A percentile compares a stretch with the other conserved stretches of the same genome.
Conservation (phyloP, 1,140 invertebrate genomes). For the Conus ventricosus region DNA sequence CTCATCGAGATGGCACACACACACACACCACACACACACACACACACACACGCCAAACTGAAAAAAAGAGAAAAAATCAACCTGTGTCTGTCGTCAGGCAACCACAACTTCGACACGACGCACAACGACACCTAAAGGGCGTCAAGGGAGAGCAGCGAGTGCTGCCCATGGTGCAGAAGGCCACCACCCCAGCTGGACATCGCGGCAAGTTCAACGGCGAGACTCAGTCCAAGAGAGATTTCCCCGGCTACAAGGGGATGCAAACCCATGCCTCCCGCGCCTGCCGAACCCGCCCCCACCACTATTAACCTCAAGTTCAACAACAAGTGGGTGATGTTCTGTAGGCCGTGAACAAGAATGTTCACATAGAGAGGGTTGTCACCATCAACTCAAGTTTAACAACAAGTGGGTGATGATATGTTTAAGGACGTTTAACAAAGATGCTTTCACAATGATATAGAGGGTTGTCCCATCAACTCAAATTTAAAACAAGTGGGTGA, state of each 20-base stretch:
- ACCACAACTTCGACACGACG: slow-evolving; percentile 61
- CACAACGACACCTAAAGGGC: slow-evolving; percentile 63
- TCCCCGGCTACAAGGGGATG: slow-evolving; percentile 48
- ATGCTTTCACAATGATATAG: too few species aligned
- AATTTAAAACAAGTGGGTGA: too few species aligned
- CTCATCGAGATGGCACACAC: too few species aligned
- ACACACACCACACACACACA: too few species aligned
- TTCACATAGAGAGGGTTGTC: too few species aligned
- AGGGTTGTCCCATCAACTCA: too few species aligned
- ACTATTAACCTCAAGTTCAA: background rate
- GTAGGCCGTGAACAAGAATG: too few species aligned
- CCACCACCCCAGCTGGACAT: slow-evolving; percentile 16
- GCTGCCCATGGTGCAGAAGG: slow-evolving; percentile 40
- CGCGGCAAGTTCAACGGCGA: slow-evolving; percentile 56
- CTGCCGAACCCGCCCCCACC: slow-evolving; percentile 62
- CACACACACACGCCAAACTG: too few species aligned
- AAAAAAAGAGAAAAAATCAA: too few species aligned
- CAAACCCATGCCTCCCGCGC: slow-evolving; percentile 61
- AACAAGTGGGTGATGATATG: slow-evolving; percentile 66
- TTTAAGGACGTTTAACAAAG: too few species aligned
- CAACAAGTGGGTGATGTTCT: too few species aligned
- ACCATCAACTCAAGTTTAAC: slow-evolving; percentile 67
- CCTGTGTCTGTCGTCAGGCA: slow-evolving; percentile 38
- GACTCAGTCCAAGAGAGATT: slow-evolving; percentile 65
- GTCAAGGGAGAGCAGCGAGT: slow-evolving; percentile 60